Conservation (phyloP, 2,797 vertebrate genomes). For the Tokudaia tokunoshimensis region DNA sequence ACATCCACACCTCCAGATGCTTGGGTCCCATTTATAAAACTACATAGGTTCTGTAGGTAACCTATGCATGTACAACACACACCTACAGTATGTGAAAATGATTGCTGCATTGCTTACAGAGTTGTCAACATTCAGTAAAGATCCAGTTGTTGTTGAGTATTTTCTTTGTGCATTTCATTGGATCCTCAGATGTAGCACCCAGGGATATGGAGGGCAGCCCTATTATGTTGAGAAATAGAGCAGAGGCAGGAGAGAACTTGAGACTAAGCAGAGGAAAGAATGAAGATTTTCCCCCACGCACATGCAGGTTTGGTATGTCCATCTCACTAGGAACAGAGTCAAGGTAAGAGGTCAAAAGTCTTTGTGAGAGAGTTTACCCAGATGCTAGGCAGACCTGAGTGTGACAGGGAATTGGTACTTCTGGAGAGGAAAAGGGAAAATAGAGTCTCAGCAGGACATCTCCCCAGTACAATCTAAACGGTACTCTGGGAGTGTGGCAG, state of each 20-base stretch:
- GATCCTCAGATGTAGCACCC: neutral
- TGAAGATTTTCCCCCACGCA: accelerated
- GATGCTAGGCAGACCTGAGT: neutral
- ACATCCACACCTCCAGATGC: no score
- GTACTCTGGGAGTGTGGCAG: neutral
- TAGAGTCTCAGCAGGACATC: no score
- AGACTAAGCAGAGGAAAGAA: neutral
- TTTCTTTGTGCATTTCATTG: neutral
- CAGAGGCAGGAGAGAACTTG: no score
- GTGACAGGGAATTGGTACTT: no score
- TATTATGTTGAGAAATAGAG: accelerated
- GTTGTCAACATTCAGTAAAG: neutral
- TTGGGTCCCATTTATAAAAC: neutral
- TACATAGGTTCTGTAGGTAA: neutral
- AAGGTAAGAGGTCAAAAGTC: neutral
- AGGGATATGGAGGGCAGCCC: neutral
- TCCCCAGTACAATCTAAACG: neutral
- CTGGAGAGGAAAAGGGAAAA: neutral
- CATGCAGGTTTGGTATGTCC: neutral
- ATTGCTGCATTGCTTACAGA: neutral
- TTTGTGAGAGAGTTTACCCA: neutral
- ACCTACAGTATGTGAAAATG: neutral
- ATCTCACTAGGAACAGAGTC: neutral
- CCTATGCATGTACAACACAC: no score
- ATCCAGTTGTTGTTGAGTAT: neutral